A percentile compares a stretch with the other conserved stretches of the same genome.
These are phyloP conservation scores for Drosophila parvula DNA, from an alignment of 1,140 invertebrate genomes.

Conservation along the genomic window DNA sequence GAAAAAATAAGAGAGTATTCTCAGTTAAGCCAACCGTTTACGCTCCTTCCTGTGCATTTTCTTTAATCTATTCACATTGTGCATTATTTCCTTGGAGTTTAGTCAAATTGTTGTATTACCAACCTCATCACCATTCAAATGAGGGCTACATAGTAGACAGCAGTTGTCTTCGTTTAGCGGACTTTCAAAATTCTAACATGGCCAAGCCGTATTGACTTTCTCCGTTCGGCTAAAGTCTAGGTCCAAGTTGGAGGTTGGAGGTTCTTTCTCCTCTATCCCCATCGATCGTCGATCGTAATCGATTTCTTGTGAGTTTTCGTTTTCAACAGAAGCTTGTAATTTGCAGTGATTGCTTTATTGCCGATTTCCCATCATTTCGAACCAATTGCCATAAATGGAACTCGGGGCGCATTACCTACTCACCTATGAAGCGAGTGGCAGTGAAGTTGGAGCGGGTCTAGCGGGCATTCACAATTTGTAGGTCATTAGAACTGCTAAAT, in stretches of 20 bases:
- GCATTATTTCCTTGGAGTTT: neutral
- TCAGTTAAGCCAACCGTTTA: fast-evolving
- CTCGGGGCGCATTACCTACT: conserved; percentile 29
- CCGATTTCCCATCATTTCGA: conserved; percentile 53
- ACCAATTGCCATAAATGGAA: conserved; percentile 50
- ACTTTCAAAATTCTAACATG: conserved; percentile 31
- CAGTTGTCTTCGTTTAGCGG: neutral
- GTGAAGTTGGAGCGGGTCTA: neutral
- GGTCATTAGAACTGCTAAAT: conserved; percentile 72
- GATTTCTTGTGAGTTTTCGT: conserved; percentile 53
- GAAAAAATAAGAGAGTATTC: neutral
- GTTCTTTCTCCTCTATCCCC: neutral
- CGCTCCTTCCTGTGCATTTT: no score
- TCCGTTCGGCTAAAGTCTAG: conserved; percentile 1
- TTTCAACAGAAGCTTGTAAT: conserved; percentile 68
- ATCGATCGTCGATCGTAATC: conserved; percentile 10
- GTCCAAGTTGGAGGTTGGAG: neutral
- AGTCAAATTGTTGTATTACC: conserved; percentile 1
- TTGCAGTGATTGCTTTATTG: conserved; percentile 67
- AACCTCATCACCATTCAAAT: conserved; percentile 18
- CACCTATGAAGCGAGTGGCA: neutral
- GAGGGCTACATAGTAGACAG: conserved; percentile 6
- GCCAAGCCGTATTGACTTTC: conserved; percentile 8
- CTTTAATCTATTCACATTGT: neutral
- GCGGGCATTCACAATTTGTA: conserved; percentile 55